These are phyloP conservation scores for Ophonus ardosiacus DNA, from an alignment of 2,888 invertebrate genomes.

Conservation along the genomic window DNA sequence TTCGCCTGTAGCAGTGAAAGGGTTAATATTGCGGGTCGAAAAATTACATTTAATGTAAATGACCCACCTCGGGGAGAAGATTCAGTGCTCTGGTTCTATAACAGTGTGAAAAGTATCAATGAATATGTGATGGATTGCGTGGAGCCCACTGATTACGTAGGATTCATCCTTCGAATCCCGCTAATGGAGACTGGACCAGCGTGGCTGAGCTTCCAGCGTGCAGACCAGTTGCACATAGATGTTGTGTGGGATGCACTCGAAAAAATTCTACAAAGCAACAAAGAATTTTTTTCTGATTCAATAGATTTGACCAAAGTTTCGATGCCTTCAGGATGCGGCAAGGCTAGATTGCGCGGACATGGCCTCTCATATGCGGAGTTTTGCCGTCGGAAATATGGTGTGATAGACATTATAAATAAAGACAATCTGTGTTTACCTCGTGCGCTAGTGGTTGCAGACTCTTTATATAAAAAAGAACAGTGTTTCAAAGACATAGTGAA, in stretches of 20 bases:
- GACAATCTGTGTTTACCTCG: too few relatives aligned
- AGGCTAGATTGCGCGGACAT: background rate
- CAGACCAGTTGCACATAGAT: too few relatives aligned
- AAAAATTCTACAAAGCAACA: conserved; percentile 30
- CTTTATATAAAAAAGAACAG: too few relatives aligned
- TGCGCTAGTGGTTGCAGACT: too few relatives aligned
- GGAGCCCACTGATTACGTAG: conserved; percentile 3
- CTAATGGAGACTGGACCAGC: background rate
- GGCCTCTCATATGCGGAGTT: too few relatives aligned
- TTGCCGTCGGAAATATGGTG: too few relatives aligned
- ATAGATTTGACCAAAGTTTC: conserved; percentile 14
- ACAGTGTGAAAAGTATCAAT: background rate
- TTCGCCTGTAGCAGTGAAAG: too few relatives aligned
- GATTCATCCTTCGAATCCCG: background rate
- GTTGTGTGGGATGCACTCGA: conserved; percentile 6
- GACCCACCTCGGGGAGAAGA: background rate
- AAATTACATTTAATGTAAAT: background rate
- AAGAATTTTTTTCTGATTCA: background rate
- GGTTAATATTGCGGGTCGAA: background rate
- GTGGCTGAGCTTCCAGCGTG: too few relatives aligned
- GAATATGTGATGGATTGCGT: background rate
- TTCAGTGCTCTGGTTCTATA: background rate
- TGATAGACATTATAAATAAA: too few relatives aligned
- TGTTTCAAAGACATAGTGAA: too few relatives aligned
- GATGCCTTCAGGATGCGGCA: too few relatives aligned